phyloP scores from a whole-genome alignment of 2,888 invertebrate species.

The Pteria penguin region DNA sequence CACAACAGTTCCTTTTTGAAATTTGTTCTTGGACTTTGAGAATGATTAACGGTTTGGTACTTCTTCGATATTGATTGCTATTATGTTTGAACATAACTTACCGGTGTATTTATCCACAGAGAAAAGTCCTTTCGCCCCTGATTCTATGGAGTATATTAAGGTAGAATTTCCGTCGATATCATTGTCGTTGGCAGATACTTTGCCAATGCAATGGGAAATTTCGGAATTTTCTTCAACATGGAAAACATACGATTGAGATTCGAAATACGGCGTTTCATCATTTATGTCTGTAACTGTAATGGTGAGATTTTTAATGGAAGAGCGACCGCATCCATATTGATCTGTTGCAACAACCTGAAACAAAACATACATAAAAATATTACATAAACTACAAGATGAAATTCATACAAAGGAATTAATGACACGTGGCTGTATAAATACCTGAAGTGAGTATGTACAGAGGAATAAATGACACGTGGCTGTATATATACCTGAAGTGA shows the following conservation, averaged over 20 bases:
- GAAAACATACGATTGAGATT: constrained; percentile 5
- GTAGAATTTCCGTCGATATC: constrained; percentile 42
- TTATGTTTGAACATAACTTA: constrained; percentile 12
- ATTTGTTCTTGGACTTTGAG: too few species aligned
- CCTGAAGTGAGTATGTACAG: constrained; percentile 44
- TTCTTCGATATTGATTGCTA: background rate
- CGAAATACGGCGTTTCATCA: constrained; percentile 44
- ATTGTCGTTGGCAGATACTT: constrained; percentile 49
- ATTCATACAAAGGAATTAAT: too few species aligned
- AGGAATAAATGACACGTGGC: too few species aligned
- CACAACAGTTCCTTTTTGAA: too few species aligned
- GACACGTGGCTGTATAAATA: constrained; percentile 40
- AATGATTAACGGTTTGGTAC: too few species aligned
- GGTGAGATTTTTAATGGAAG: constrained; percentile 35
- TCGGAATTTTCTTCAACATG: constrained; percentile 9
- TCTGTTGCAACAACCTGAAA: background rate
- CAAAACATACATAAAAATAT: too few species aligned
- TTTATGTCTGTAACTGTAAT: constrained; percentile 39
- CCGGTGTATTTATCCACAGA: constrained; percentile 47
- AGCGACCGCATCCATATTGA: background rate
- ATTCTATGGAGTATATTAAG: constrained; percentile 36
- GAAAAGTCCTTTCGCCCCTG: constrained; percentile 49
- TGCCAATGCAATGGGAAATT: constrained; percentile 40
- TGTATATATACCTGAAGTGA: too few species aligned
- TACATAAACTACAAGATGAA: too few species aligned